Base-by-base conservation (phyloP, 1,140 invertebrate genomes). In the Drosophila tani region DNA sequence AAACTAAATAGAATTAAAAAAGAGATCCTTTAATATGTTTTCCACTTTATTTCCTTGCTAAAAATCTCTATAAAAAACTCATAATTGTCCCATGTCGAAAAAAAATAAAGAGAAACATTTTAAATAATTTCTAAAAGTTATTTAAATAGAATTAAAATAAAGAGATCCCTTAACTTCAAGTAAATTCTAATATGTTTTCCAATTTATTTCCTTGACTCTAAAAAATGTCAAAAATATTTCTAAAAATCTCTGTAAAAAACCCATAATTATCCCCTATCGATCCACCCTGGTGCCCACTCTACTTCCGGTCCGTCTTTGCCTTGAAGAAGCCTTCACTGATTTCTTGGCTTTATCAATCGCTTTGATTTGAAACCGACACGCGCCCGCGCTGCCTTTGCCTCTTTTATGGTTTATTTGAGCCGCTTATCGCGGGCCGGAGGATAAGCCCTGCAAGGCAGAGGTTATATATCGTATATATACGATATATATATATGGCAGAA, bases 331-430 rank as follows among this genome's bases (percentile, higher is more conserved):
- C 35, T 46, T 27, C 41, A 35, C 56, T 19, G 40, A 64, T 49
- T 67, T 64, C 65, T 65, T 49, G 58, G 57, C 43, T 49, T 70
- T 70, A 70, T 70, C 64, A 70, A 70, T 69, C 17, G 67, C 67
- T 69, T 69, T 69, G 62, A 70, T 67, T 70, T 38, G 32, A 17
- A 46, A 55, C 67, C 67, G 67, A 68, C 67, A 46, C 64, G 64
- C 41, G 41, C 27, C 27, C 8, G 1, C 29, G 27, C 27, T 35
- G 40, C 40, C 29, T 60, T 50, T 32, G 51, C 46, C 45, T 32
- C 19, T 55, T 70, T 79, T 76, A 80, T 83, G 81, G 62, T 69
- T 75, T 83, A 58, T 75, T 83, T 66, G 51, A 70, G 9, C 35
- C 15, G 65, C 38, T 63, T 81, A 63, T 81, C 79, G 75, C 65